A percentile compares a stretch with the other conserved stretches of the same genome.
These are phyloP conservation scores for Portevinia maculata DNA, from an alignment of 2,888 invertebrate species.

Conservation along the genomic window DNA sequence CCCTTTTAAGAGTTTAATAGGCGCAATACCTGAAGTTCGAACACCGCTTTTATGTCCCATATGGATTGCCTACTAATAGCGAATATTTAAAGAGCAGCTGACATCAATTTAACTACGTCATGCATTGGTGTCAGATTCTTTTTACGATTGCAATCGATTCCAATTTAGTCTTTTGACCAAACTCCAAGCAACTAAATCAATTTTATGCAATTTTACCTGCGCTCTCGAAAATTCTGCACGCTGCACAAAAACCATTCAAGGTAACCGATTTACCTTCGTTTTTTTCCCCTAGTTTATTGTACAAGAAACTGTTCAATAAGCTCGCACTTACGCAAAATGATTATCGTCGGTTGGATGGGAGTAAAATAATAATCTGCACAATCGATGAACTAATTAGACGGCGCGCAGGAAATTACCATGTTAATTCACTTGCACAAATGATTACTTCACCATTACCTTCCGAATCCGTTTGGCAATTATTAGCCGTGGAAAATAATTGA, in stretches of 20 bases:
- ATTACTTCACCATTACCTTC: slow-evolving; percentile 48
- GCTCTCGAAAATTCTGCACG: not conserved
- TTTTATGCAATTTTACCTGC: slow-evolving; percentile 32
- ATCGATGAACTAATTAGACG: slow-evolving; percentile 65
- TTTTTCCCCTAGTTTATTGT: slow-evolving; percentile 1
- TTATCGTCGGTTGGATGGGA: slow-evolving; percentile 6
- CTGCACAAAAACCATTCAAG: slow-evolving; percentile 9
- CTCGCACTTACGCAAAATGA: slow-evolving; percentile 46
- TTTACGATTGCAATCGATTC: not conserved
- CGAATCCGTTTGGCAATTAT: slow-evolving; percentile 62
- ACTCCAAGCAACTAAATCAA: slow-evolving; percentile 4
- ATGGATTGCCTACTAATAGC: no score
- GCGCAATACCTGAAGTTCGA: no score
- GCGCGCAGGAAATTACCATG: slow-evolving; percentile 50
- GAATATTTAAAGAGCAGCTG: no score
- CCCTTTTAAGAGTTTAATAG: no score
- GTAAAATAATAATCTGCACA: slow-evolving; percentile 50
- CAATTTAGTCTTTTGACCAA: not conserved
- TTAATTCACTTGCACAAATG: slow-evolving; percentile 60
- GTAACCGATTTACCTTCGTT: slow-evolving; percentile 41
- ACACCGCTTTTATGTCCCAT: no score
- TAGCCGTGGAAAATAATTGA: slow-evolving; percentile 57
- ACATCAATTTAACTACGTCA: not conserved
- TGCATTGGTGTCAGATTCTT: slow-evolving; percentile 11
- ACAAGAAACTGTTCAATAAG: slow-evolving; percentile 37